Percentiles rank a stretch among this genome's conserved stretches.
Conservation (phyloP, 1,140 invertebrate genomes). For the Meloidogyne floridensis region DNA sequence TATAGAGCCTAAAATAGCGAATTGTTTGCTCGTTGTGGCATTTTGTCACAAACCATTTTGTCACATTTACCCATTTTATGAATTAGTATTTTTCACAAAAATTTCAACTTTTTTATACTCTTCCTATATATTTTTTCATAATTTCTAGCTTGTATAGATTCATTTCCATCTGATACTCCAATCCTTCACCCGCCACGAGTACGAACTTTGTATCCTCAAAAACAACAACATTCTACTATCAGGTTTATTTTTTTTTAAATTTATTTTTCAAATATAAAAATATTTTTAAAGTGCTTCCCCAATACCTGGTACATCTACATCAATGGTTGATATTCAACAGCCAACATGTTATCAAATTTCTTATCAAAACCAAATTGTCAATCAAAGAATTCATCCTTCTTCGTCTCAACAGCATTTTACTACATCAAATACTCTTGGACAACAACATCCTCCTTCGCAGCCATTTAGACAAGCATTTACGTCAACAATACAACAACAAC, state of each 20-base stretch:
- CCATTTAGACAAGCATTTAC: neutral
- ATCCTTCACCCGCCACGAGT: neutral
- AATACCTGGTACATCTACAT: neutral
- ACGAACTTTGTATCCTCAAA: neutral
- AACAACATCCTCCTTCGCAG: neutral
- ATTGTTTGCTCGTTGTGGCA: neutral
- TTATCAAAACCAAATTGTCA: neutral
- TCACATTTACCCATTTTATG: no score
- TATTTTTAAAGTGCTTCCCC: constrained; percentile 2
- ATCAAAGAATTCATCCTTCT: neutral
- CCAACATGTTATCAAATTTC: neutral
- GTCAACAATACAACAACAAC: neutral
- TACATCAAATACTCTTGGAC: neutral
- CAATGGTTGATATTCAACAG: neutral
- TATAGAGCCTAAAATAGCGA: no score
- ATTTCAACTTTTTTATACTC: no score
- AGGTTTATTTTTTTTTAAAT: no score
- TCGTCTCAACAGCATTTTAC: neutral
- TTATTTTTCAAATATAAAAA: neutral
- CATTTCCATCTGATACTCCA: neutral
- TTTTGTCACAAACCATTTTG: neutral
- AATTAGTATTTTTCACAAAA: no score
- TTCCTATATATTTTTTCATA: no score
- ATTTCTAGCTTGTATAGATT: neutral
- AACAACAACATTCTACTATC: neutral